Percentiles rank a stretch among this genome's conserved stretches.
phyloP scores from a whole-genome alignment of 2,888 invertebrate species.

The Physocephala rufipes region DNA sequence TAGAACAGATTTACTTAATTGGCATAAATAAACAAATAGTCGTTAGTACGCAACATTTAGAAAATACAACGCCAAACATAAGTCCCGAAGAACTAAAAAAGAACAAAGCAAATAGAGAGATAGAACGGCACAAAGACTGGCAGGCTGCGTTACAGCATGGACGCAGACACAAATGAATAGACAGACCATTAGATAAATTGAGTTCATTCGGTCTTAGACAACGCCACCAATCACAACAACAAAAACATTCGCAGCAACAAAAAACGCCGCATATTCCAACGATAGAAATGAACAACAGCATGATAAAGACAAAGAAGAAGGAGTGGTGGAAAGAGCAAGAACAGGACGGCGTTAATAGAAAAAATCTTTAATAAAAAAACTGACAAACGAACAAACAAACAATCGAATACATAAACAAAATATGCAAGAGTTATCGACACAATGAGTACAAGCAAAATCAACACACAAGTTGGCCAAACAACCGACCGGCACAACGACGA shows the following conservation, averaged over 20 bases:
- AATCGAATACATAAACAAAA: not conserved
- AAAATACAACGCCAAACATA: not conserved
- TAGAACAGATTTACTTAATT: conserved; percentile 35
- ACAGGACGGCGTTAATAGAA: not conserved
- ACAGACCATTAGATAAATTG: not conserved
- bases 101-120: not conserved
- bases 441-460: too few relatives aligned
- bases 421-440: not conserved
- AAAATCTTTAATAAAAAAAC: not conserved
- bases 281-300: too few relatives aligned
- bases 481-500: not conserved
- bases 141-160: not conserved
- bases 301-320: not conserved
- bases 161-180: not conserved
- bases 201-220: not conserved
- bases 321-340: not conserved
- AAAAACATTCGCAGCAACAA: not conserved
- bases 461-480: too few relatives aligned
- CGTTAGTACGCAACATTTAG: conserved; percentile 34
- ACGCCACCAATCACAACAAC: not conserved
- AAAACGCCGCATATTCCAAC: not conserved
- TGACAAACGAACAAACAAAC: not conserved
- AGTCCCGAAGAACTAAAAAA: not conserved
- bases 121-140: not conserved
- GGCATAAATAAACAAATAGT: conserved; percentile 38